Percentiles rank a stretch among this genome's conserved stretches.
These are phyloP conservation scores for Heliconius sara DNA, from an alignment of 2,888 invertebrate genomes.

Conservation along the genomic window DNA sequence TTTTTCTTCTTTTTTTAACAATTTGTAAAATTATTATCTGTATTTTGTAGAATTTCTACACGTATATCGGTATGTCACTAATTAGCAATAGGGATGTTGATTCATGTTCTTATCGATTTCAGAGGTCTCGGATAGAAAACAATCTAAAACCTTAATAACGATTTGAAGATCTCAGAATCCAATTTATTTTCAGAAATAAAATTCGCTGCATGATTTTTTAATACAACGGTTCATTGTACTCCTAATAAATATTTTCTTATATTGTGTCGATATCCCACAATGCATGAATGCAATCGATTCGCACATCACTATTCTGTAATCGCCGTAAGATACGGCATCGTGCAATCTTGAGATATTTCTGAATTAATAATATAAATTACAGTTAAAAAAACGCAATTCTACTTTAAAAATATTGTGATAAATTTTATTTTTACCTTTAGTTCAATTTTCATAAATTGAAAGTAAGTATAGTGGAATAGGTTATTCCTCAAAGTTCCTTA, in stretches of 20 bases:
- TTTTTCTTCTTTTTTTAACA: background rate
- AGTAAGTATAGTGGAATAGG: constrained; percentile 16
- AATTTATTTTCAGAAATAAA: background rate
- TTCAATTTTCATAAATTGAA: background rate
- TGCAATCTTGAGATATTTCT: constrained; percentile 12
- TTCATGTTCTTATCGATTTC: background rate
- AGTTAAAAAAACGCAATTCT: background rate
- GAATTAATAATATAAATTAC: background rate
- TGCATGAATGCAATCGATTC: background rate
- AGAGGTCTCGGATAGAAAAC: background rate
- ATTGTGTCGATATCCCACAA: background rate
- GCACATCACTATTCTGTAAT: background rate
- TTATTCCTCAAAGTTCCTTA: background rate
- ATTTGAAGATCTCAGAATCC: background rate
- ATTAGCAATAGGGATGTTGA: background rate
- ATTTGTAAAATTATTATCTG: background rate
- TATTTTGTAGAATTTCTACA: constrained; percentile 4
- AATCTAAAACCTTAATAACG: background rate
- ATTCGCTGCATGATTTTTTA: background rate
- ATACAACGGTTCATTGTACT: background rate
- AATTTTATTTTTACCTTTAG: background rate
- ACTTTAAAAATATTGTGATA: background rate
- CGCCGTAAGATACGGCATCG: constrained; percentile 20
- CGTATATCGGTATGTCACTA: background rate
- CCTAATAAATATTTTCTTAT: background rate